These are phyloP conservation scores for Ophiodon elongatus DNA, from an alignment of 2,113 vertebrate species.

Conservation along the genomic window DNA sequence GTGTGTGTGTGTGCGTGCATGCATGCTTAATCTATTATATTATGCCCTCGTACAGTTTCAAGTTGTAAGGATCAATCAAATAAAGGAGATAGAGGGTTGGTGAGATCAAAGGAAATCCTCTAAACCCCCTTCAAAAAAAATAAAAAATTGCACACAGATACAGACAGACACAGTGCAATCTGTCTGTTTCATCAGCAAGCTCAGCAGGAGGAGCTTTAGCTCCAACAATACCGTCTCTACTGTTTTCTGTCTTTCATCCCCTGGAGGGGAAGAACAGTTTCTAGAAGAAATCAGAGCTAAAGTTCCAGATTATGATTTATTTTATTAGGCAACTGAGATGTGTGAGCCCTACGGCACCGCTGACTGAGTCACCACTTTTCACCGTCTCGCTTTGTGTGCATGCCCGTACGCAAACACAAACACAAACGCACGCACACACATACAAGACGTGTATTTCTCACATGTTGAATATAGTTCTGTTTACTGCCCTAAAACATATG, in stretches of 20 bases:
- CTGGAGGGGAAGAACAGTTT: slow-evolving; percentile 60
- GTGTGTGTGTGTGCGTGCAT: neutral
- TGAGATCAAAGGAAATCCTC: slow-evolving; percentile 70
- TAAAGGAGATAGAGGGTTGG: slow-evolving; percentile 36
- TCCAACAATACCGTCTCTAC: slow-evolving; percentile 70
- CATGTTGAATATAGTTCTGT: slow-evolving; percentile 54
- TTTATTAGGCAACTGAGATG: slow-evolving; percentile 86
- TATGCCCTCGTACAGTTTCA: slow-evolving; percentile 11
- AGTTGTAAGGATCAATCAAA: slow-evolving; percentile 65
- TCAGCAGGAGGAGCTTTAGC: slow-evolving; percentile 73
- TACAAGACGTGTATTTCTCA: slow-evolving; percentile 50
- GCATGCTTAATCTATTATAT: neutral
- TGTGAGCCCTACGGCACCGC: slow-evolving; percentile 71
- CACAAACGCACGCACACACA: neutral
- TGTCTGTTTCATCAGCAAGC: slow-evolving; percentile 72
- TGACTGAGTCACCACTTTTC: slow-evolving; percentile 72
- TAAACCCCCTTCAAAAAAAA: slow-evolving; percentile 26
- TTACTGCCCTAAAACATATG: slow-evolving; percentile 74
- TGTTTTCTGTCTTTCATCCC: slow-evolving; percentile 64
- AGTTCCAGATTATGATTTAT: slow-evolving; percentile 84
- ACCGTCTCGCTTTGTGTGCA: slow-evolving; percentile 46
- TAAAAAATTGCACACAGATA: slow-evolving; percentile 31
- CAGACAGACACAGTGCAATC: slow-evolving; percentile 62
- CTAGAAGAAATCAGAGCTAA: slow-evolving; percentile 74
- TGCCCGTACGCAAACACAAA: neutral